Evolutionary conservation across 2,113 vertebrate species (phyloP).

Genomic region (Dryoscopus gambensis): DNA sequence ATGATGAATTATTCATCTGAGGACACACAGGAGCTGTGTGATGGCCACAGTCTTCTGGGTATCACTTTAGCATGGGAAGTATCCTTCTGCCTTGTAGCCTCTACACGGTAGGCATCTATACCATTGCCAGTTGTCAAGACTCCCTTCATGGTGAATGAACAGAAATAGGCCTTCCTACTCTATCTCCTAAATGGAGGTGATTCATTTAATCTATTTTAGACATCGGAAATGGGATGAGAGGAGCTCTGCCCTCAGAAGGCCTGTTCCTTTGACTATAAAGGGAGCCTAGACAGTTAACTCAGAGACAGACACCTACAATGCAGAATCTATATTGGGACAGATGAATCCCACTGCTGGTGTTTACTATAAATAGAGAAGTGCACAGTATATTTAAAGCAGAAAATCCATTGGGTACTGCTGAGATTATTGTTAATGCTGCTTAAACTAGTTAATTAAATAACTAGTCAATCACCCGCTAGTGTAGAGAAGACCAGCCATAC

Average conservation of each 20-base stretch:
- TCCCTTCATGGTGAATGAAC: neutral
- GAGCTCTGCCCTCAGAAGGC: slow-evolving; percentile 39
- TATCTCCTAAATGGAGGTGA: neutral
- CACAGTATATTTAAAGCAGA: slow-evolving; percentile 64
- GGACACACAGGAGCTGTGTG: neutral
- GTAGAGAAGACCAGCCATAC: neutral
- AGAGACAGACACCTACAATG: slow-evolving; percentile 37
- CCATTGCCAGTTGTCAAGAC: neutral
- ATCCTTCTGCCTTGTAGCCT: neutral
- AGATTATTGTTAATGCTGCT: slow-evolving; percentile 64
- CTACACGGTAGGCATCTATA: neutral
- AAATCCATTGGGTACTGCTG: slow-evolving; percentile 48
- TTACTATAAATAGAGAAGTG: slow-evolving; percentile 63
- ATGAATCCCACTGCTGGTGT: slow-evolving; percentile 58
- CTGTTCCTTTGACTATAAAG: neutral
- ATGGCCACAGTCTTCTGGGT: neutral
- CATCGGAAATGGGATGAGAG: neutral
- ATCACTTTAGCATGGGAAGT: neutral
- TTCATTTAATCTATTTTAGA: slow-evolving; percentile 8
- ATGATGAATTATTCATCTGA: neutral
- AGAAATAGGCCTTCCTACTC: slow-evolving; percentile 30
- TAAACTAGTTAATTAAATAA: slow-evolving; percentile 65
- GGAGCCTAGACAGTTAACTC: slow-evolving; percentile 14
- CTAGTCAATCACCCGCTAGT: slow-evolving; percentile 42
- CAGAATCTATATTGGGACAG: slow-evolving; percentile 58